A percentile compares a stretch with the other conserved stretches of the same genome.
These are phyloP conservation scores for Catocala sponsa DNA, from an alignment of 2,888 invertebrate genomes.

Conservation along the genomic window DNA sequence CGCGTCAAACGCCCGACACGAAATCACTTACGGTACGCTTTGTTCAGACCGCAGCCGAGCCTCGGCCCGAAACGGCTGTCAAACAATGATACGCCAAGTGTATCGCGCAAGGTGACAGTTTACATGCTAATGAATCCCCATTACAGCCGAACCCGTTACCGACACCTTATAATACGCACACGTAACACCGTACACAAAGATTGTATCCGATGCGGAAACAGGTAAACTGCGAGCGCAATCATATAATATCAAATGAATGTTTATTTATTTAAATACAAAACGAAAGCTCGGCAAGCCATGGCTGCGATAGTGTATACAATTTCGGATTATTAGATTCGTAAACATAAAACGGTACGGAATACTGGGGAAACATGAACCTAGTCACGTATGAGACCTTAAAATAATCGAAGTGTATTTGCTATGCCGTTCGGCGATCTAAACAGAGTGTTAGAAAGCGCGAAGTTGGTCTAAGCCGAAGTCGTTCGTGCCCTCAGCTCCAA, in stretches of 20 bases:
- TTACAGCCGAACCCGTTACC: conserved; percentile 28
- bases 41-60: conserved; percentile 43
- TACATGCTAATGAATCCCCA: conserved; percentile 47
- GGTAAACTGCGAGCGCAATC: conserved; percentile 8
- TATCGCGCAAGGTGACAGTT: conserved; percentile 33
- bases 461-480: conserved; percentile 58
- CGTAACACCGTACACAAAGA: not conserved
- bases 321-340: conserved; percentile 19
- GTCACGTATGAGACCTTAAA: conserved; percentile 36
- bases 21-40: conserved; percentile 64
- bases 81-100: conserved; percentile 45
- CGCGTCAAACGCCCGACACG: conserved; percentile 59
- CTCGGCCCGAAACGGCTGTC: conserved; percentile 36
- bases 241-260: conserved; percentile 2
- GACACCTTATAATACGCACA: conserved; percentile 18
- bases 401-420: conserved; percentile 43
- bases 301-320: conserved; percentile 2
- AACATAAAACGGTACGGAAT: conserved; percentile 19
- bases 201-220: not conserved
- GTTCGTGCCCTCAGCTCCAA: conserved; percentile 65
- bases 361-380: conserved; percentile 8
- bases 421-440: conserved; percentile 35
- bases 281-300: not conserved
- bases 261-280: conserved; percentile 5
- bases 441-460: conserved; percentile 46